phyloP scores from a whole-genome alignment of 2,113 vertebrate genomes.

The Aviceda subcristata region DNA sequence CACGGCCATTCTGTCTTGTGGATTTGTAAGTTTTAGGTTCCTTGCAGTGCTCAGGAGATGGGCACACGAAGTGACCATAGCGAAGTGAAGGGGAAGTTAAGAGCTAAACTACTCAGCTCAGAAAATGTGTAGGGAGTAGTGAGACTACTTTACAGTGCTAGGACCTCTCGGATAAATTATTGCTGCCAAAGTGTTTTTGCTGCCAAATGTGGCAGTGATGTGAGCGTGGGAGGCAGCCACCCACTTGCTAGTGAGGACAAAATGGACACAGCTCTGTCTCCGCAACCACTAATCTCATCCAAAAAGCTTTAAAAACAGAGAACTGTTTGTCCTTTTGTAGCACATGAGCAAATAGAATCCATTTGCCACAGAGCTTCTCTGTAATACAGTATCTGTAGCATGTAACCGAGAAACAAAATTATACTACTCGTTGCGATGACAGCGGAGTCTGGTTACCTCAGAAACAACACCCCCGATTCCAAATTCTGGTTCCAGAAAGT shows the following conservation, averaged over 20 bases:
- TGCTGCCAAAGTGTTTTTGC: neutral
- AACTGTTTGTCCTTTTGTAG: slow-evolving; percentile 23
- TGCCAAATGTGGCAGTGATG: slow-evolving; percentile 15
- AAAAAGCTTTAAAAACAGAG: slow-evolving; percentile 33
- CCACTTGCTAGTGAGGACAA: neutral
- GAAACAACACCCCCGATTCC: neutral
- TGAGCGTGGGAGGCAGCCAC: slow-evolving; percentile 6
- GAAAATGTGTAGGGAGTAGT: neutral
- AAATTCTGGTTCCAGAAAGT: neutral
- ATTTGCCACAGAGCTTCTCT: neutral
- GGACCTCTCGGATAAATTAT: neutral
- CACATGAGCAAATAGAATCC: neutral
- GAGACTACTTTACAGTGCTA: neutral
- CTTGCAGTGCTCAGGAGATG: neutral
- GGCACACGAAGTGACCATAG: neutral
- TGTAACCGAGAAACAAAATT: neutral
- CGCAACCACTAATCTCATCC: neutral
- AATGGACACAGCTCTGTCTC: slow-evolving; percentile 16
- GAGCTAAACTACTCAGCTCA: neutral
- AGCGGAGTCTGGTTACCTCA: neutral
- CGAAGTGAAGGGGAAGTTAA: neutral
- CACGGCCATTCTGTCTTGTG: neutral
- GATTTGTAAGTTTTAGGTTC: neutral
- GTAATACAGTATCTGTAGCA: neutral
- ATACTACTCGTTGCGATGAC: neutral